Evolutionary conservation across 2,797 vertebrate genomes (phyloP).

Genomic region (Bothrops alternatus): DNA sequence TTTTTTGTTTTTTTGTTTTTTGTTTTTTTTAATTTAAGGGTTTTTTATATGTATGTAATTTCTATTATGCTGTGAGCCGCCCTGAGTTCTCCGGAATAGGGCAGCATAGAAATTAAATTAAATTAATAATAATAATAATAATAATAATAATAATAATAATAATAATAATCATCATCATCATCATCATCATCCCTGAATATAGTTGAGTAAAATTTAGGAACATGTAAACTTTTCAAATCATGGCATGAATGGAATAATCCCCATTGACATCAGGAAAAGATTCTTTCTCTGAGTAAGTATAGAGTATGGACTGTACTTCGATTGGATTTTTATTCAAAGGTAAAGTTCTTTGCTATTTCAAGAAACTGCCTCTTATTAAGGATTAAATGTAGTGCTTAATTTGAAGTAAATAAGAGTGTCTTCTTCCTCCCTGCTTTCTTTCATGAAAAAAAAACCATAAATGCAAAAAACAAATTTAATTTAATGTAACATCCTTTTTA

Average conservation of each 20-base stretch:
- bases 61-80: too few relatives aligned
- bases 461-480: background rate
- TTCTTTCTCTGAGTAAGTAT: background rate
- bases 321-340: background rate
- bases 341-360: background rate
- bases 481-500: background rate
- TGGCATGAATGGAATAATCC: background rate
- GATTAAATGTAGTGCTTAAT: background rate
- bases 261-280: background rate
- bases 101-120: too few relatives aligned
- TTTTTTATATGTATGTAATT: too few relatives aligned
- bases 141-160: too few relatives aligned
- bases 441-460: background rate
- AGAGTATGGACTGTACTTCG: background rate
- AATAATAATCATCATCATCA: too few relatives aligned
- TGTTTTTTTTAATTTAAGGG: too few relatives aligned
- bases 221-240: background rate
- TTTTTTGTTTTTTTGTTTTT: too few relatives aligned
- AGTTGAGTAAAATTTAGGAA: background rate
- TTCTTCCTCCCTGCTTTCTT: background rate
- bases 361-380: background rate
- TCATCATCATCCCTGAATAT: background rate
- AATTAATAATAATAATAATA: too few relatives aligned
- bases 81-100: too few relatives aligned
- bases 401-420: background rate